These are phyloP conservation scores for Ochropacha duplaris DNA, from an alignment of 2,888 invertebrate species.

Conservation along the genomic window DNA sequence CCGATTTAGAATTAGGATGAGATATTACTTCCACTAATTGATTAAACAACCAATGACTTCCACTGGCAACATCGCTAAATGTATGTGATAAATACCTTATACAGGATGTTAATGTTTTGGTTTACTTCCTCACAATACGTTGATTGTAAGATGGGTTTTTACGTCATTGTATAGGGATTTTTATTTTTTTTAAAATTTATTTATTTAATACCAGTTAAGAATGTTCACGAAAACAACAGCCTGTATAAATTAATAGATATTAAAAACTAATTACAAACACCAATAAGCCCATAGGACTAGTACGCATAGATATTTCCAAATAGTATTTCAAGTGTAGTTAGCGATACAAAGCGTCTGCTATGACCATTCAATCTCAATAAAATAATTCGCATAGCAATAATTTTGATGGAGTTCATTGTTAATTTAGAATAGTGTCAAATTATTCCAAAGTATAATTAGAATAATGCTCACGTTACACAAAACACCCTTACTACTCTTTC, in stretches of 20 bases:
- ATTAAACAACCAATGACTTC: not conserved
- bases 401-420: not conserved
- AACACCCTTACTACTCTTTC: not conserved
- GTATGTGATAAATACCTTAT: not conserved
- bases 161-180: too few species aligned
- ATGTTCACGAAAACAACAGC: not conserved
- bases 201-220: too few species aligned
- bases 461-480: not conserved
- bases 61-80: not conserved
- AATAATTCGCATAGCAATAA: constrained; percentile 3
- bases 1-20: constrained; percentile 15
- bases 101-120: not conserved
- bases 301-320: not conserved
- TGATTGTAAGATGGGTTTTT: too few species aligned
- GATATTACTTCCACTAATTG: constrained; percentile 1
- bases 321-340: not conserved
- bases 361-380: not conserved
- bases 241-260: not conserved
- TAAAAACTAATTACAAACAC: not conserved
- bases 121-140: not conserved
- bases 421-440: not conserved
- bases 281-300: not conserved
- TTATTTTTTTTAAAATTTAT: too few species aligned
- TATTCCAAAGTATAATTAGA: constrained; percentile 1
- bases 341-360: not conserved